Evolutionary conservation across 35 echinoderm and acorn worm species (phyloP), one percentile per base, ranked within the genome.

Genomic region (Lytechinus pictus): DNA sequence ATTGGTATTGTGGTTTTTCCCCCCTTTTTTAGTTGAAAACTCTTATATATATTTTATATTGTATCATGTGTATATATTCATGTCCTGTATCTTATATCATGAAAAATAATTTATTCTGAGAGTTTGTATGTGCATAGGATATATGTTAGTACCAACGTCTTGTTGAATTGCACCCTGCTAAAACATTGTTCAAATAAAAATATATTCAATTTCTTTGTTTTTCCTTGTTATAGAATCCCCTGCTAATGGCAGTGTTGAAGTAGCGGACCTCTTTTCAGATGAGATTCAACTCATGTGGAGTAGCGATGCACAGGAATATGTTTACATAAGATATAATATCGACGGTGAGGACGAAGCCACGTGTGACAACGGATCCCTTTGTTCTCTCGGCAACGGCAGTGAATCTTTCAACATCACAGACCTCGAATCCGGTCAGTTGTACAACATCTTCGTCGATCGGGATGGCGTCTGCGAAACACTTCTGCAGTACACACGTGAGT

Each of bases 401-500:
- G 55, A 57, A 4, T 55, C 12, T 57, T 54, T 13, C 52, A 93
- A 54, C 52, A 54, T 93, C 13, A 93, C 19, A n/a, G 92, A 93
- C 21, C 92, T 93, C 27, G 9, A 53, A 19, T 57, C 92, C 9
- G 92, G 92, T 57, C 52, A 55, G 92, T 19, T 27, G 24, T 93
- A 93, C 54, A 16, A 24, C 53, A 55, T 93, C 54, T 93, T 55
- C 55, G 52, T 93, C 4, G 92, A 93, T 57, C 92, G 57, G 54
- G 53, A n/a, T 28, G 92, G 92, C n/a, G 55, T 93, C 5, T 93
- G 92, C 28, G 92, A 55, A 27, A 93, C 92, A 8, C 52, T 93
- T 3, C n/a, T 24, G 52, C 92, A 93, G 54, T 53, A 93, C 54
- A 93, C 92, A 57, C 28, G 92, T 93, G 28, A 93, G 92, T 56